Conservation (phyloP, 2,888 invertebrate genomes). For the Anagyrus pseudococci region DNA sequence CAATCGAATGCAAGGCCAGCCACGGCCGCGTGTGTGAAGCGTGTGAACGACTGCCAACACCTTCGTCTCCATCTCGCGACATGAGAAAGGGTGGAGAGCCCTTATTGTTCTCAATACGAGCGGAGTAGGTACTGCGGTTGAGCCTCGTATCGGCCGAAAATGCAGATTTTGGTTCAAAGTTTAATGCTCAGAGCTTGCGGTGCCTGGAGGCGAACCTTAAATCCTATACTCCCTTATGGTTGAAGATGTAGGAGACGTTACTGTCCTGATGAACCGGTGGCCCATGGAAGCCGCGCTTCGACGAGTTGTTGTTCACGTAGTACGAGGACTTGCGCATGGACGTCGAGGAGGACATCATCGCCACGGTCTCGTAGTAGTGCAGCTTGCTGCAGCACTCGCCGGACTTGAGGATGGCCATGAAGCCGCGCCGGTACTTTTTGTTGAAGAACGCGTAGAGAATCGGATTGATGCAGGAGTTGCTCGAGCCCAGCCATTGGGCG, state of each 20-base stretch:
- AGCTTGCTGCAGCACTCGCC: conserved; percentile 85
- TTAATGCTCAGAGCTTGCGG: not conserved
- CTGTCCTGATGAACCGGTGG: conserved; percentile 65
- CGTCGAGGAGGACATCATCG: conserved; percentile 84
- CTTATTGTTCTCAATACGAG: not conserved
- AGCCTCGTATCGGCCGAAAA: not conserved
- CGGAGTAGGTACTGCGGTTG: not conserved
- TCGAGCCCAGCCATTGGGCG: conserved; percentile 91
- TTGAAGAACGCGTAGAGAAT: conserved; percentile 95
- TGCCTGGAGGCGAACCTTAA: not conserved
- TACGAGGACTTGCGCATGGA: conserved; percentile 86
- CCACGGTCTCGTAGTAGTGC: conserved; percentile 86
- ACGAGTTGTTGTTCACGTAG: conserved; percentile 72
- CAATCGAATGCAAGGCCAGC: too few relatives aligned
- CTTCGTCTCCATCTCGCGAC: too few relatives aligned
- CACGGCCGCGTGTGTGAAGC: too few relatives aligned
- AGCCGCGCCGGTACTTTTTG: conserved; percentile 89
- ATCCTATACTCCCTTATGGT: conserved; percentile 76
- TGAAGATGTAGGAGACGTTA: conserved; percentile 71
- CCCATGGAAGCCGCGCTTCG: conserved; percentile 60
- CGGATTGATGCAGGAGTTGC: conserved; percentile 95
- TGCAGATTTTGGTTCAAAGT: not conserved
- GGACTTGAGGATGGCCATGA: conserved; percentile 86
- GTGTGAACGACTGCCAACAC: too few relatives aligned
- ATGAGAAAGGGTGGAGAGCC: too few relatives aligned